phyloP scores from a whole-genome alignment of 37 sponge, comb jelly and placozoan genomes.

The Agelas oroides region DNA sequence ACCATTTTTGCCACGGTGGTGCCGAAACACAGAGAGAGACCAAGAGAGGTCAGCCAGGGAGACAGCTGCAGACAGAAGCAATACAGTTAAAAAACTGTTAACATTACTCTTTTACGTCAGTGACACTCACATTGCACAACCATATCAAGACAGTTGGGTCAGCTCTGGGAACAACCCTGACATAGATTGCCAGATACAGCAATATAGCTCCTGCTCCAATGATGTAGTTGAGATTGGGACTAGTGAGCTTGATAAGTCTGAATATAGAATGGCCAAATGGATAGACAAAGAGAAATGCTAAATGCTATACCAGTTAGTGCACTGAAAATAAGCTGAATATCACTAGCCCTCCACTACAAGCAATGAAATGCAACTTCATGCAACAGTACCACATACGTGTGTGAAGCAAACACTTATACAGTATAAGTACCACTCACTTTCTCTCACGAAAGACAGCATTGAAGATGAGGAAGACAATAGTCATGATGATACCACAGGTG shows the following conservation, averaged over 20 bases:
- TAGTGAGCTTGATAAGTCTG: constrained; percentile 9
- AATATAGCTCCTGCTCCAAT: constrained; percentile 34
- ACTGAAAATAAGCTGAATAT: too few species aligned
- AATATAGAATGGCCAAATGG: neutral
- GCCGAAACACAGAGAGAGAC: neutral
- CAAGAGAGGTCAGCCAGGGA: neutral
- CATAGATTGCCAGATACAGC: neutral
- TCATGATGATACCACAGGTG: constrained; percentile 18
- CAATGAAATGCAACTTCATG: too few species aligned
- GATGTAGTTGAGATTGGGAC: constrained; percentile 27
- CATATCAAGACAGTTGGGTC: too few species aligned
- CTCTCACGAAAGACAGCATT: constrained; percentile 31
- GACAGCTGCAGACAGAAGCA: neutral
- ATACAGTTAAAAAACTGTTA: too few species aligned
- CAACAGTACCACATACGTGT: too few species aligned
- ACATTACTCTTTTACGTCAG: too few species aligned
- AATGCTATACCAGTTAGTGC: too few species aligned
- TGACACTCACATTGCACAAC: too few species aligned
- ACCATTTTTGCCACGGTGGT: neutral
- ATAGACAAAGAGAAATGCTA: too few species aligned
- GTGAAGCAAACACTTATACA: too few species aligned
- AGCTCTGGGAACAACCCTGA: too few species aligned
- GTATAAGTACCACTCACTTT: constrained; percentile 3
- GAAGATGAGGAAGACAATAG: constrained; percentile 32
- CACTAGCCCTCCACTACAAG: too few species aligned